phyloP scores from a whole-genome alignment of 2,113 vertebrate species.

The Mungos mungo region DNA sequence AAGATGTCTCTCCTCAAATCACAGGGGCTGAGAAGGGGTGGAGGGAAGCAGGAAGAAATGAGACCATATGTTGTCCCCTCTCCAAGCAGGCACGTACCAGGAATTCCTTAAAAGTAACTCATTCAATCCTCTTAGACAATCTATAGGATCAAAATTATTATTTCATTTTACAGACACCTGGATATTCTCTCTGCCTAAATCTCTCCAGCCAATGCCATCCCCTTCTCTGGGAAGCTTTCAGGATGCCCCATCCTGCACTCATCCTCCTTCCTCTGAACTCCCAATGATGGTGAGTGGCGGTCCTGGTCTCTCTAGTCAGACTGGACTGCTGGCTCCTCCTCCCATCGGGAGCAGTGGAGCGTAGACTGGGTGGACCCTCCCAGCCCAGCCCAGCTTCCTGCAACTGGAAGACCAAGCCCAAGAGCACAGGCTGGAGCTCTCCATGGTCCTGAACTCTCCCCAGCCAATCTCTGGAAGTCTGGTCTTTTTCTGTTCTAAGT shows the following conservation, averaged over 20 bases:
- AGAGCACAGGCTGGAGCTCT: rapidly evolving
- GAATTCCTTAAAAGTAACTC: background rate
- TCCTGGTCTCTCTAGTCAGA: background rate
- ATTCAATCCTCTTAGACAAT: background rate
- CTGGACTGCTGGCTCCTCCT: background rate
- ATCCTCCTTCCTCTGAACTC: background rate
- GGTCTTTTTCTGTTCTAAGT: background rate
- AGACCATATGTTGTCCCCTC: background rate
- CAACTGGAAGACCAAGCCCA: background rate
- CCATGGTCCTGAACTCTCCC: background rate
- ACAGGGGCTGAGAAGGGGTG: background rate
- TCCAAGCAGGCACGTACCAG: background rate
- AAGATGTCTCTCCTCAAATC: background rate
- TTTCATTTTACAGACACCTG: background rate
- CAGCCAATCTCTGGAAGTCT: background rate
- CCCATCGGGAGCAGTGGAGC: background rate
- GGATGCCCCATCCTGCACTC: background rate
- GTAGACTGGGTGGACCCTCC: background rate
- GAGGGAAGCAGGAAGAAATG: background rate
- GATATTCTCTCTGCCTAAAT: background rate
- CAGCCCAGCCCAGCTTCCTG: background rate
- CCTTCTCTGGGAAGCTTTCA: background rate
- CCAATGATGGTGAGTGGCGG: background rate
- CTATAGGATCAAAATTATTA: background rate
- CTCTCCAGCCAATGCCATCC: background rate